Evolutionary conservation across 1,140 invertebrate species (phyloP).

Genomic region (Monochamus saltuarius): DNA sequence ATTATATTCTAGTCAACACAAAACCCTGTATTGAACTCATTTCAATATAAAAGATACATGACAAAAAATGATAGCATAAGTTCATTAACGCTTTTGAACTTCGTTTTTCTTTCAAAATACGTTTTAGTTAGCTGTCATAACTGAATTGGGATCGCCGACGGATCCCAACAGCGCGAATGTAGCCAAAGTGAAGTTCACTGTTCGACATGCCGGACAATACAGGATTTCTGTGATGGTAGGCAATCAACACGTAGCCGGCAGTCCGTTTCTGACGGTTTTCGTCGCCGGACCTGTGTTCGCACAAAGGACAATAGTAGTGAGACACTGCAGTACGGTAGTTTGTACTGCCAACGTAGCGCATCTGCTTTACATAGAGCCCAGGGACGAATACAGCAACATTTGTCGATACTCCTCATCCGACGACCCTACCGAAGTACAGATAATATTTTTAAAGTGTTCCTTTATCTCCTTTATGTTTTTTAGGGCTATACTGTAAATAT

Average conservation of each 20-base stretch:
- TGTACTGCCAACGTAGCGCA: conserved; percentile 77
- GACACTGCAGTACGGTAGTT: conserved; percentile 84
- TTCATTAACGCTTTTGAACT: too few species aligned
- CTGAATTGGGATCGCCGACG: conserved; percentile 82
- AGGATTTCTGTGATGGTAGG: conserved; percentile 82
- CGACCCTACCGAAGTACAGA: conserved; percentile 63
- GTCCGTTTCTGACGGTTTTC: conserved; percentile 62
- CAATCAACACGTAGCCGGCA: conserved; percentile 61
- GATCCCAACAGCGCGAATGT: conserved; percentile 81
- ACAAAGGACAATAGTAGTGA: conserved; percentile 78
- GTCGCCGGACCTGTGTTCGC: conserved; percentile 77
- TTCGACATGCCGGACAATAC: conserved; percentile 86
- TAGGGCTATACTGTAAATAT: conserved; percentile 62
- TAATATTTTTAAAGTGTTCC: conserved; percentile 24
- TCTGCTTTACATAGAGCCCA: conserved; percentile 80
- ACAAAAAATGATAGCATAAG: too few species aligned
- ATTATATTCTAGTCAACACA: too few species aligned
- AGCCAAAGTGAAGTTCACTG: conserved; percentile 87
- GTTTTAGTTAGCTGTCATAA: conserved; percentile 68
- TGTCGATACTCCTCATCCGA: conserved; percentile 66
- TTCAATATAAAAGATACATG: too few species aligned
- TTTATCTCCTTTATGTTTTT: conserved; percentile 18
- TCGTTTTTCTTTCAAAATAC: too few species aligned
- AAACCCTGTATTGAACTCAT: too few species aligned
- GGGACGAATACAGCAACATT: conserved; percentile 87